Evolutionary conservation across 1,140 invertebrate species (phyloP), one percentile per base, ranked within the genome.

Genomic region (Lasaia peninsularis): DNA sequence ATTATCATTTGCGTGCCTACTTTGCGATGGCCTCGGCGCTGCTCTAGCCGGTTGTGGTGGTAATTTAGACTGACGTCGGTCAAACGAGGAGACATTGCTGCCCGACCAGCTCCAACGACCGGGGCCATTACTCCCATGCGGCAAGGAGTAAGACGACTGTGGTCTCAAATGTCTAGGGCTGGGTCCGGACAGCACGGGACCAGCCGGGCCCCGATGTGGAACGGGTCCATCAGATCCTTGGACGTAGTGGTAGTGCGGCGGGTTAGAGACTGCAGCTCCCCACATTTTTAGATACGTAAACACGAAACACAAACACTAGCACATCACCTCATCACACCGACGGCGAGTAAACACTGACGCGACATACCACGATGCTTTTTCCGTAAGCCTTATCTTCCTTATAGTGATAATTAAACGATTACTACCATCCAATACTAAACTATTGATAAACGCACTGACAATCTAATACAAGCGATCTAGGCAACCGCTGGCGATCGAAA

Each of bases 31-130:
- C 20, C 83, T 74, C 0, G 89, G 89, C 10, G 89, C 89, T 20
- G 88, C 86, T n/a, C 88, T 71, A 9, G 69, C 79, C 1, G 88
- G 86, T 57, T 89, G 86, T 3, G 89, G 87, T 2, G 89, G 89
- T 35, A 88, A 73, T 63, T 88, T 88, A 32, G 79, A 52, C 54
- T 86, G 81, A 52, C 89, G 75, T 40, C 89, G 68, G 57, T 90
- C 89, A 60, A 89, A 88, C 0, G 89, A 89, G 14, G 89, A 86
- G 14, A 73, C 75, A 57, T 86, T 73, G 59, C 69, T 86, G n/a
- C 81, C 80, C 16, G 80, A 69, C 82, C 83, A 86, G 18, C 81
- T 68, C 83, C 83, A 86, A 4, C 82, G 78, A n/a, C 75, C 74
- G 7, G 79, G 81, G 5, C 81, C 83, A 40, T 82, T 84, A 60